Conservation (phyloP, 2,888 invertebrate genomes). For the Nymphalis c-album region DNA sequence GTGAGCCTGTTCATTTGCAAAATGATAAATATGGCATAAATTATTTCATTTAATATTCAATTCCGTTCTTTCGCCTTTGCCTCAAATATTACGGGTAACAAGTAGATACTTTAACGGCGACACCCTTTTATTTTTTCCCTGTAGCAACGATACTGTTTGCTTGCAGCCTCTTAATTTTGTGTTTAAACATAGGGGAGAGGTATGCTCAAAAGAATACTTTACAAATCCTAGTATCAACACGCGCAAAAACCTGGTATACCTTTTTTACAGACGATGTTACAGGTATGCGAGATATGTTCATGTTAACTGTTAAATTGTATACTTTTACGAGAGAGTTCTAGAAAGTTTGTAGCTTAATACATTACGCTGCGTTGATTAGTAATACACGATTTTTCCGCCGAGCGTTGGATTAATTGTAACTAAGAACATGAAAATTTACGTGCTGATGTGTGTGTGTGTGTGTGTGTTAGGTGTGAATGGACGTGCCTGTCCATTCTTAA, state of each 20-base stretch:
- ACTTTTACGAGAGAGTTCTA: too few species aligned
- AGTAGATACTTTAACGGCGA: constrained; percentile 67
- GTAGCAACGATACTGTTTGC: constrained; percentile 74
- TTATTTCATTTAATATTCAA: constrained; percentile 83
- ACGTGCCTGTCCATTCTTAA: too few species aligned
- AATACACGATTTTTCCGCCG: too few species aligned
- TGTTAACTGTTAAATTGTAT: neutral
- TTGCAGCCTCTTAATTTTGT: constrained; percentile 74
- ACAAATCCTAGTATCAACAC: constrained; percentile 54
- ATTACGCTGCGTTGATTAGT: too few species aligned
- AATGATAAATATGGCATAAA: constrained; percentile 82
- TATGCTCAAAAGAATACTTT: constrained; percentile 68
- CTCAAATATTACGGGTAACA: constrained; percentile 67
- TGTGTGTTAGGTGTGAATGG: too few species aligned
- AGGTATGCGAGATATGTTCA: neutral
- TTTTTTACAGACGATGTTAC: neutral
- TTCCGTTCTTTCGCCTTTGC: constrained; percentile 74
- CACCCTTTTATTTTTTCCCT: constrained; percentile 73
- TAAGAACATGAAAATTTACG: too few species aligned
- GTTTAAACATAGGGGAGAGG: constrained; percentile 75
- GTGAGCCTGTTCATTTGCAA: constrained; percentile 80
- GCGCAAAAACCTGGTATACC: constrained; percentile 17
- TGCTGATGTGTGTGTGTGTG: too few species aligned
- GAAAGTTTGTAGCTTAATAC: too few species aligned
- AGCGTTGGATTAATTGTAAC: too few species aligned